Evolutionary conservation across 2,797 vertebrate species (phyloP), one percentile per base, ranked within the genome.

Genomic region (Clarias pachynema): DNA sequence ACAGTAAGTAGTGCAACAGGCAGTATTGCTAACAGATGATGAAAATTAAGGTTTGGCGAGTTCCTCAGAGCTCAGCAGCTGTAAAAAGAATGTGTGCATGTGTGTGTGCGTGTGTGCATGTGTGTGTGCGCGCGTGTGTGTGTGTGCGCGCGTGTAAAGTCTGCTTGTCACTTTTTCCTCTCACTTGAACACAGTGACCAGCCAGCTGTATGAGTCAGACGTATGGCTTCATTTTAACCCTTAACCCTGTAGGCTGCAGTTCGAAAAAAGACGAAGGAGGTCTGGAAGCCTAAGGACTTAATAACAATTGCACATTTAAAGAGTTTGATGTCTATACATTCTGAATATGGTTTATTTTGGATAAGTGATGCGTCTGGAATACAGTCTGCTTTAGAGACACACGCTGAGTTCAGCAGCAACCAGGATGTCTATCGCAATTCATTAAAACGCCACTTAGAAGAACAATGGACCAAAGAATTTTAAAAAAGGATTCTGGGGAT

Each of bases 11-110:
- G 73, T 86, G 86, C 90, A 89, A 86, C 88, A 79, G 81, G 85
- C 80, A 73, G 88, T 89, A 90, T 91, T 90, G 87, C 87, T 86
- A 92, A 91, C 90, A 89, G 89, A 92, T 91, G 90, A 92, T 37
- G 84, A 89, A 84, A 87, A 77, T 18, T 37, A 82, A 86, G 84
- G 77, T 15, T 86, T 86, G 87, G 91, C 83, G 22, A 79, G 75
- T 82, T 62, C 75, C 56, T 85, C 73, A 82, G 85, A 89, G 59
- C 70, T 70, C 69, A 89, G 85, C 89, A 92, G 90, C 89, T 90
- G 89, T 90, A 84, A 87, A 87, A 85, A 69, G 83, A 59, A 44
- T 85, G 78, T 82, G 83, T 81, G 68, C 68, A 75, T 66, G 65
- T 80, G 66, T 79, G 85, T 44, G 65, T n/a, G 78, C 77, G 62